Evolutionary conservation across 2,113 vertebrate species (phyloP).

Genomic region (Sylvietta virens): DNA sequence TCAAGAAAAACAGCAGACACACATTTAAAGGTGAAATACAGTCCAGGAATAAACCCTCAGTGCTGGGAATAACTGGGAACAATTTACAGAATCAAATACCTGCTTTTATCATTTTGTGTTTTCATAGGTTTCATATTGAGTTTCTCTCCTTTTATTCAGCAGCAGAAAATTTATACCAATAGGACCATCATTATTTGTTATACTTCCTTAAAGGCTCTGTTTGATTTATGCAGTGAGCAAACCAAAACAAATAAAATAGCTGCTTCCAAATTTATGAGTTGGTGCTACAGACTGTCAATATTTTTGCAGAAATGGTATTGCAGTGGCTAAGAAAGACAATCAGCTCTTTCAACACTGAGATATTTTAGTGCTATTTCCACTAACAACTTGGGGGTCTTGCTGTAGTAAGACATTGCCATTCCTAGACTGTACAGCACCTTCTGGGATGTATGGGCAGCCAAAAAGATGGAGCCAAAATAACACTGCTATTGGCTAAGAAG

Average conservation of each 20-base stretch:
- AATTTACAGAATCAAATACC: background rate
- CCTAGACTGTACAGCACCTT: background rate
- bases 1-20: conserved; percentile 1
- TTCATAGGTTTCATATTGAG: background rate
- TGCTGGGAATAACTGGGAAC: background rate
- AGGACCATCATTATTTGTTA: background rate
- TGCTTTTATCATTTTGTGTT: conserved; percentile 20
- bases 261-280: background rate
- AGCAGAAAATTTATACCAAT: conserved; percentile 36
- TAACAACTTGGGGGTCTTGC: background rate
- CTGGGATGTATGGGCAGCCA: background rate
- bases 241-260: background rate
- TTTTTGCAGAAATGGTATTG: background rate
- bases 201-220: conserved; percentile 6
- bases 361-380: background rate
- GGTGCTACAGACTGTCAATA: background rate
- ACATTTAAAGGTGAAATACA: background rate
- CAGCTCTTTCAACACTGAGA: background rate
- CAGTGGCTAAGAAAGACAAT: background rate
- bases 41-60: background rate
- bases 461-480: background rate
- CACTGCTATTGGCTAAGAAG: background rate
- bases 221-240: conserved; percentile 26
- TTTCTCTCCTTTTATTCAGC: conserved; percentile 1
- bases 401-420: background rate